A percentile compares a stretch with the other conserved stretches of the same genome.
Evolutionary conservation across 2,888 invertebrate genomes (phyloP).

Genomic region (Galeruca laticollis): DNA sequence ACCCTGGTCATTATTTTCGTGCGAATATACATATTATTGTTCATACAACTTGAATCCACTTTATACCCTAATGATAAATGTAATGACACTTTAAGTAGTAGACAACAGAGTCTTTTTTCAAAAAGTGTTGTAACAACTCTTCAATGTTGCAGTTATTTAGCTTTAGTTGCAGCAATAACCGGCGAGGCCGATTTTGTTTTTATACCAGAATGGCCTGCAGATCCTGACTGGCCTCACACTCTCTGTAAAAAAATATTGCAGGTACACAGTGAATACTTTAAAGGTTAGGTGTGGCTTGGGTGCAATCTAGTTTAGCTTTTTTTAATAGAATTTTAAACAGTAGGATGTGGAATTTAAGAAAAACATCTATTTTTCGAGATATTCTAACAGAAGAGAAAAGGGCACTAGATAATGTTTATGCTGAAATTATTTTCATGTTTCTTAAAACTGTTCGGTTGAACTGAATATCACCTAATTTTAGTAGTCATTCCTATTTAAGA

Average conservation of each 20-base stretch:
- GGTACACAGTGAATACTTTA: conserved; percentile 70
- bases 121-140: not conserved
- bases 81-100: conserved; percentile 10
- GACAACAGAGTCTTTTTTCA: conserved; percentile 30
- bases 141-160: conserved; percentile 84
- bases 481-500: no score
- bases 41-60: no score
- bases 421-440: no score
- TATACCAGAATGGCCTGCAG: conserved; percentile 97
- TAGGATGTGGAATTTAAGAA: not conserved
- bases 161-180: conserved; percentile 94
- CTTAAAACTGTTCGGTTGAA: no score
- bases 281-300: not conserved
- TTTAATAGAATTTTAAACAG: not conserved
- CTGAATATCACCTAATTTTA: no score
- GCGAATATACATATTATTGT: no score
- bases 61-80: not conserved
- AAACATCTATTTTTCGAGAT: not conserved
- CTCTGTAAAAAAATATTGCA: conserved; percentile 84
- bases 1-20: no score
- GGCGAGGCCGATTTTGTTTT: conserved; percentile 98
- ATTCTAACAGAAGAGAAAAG: not conserved
- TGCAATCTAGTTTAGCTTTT: conserved; percentile 4
- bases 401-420: no score
- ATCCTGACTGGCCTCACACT: conserved; percentile 89